These are phyloP conservation scores for Enteromius unitaeniatus DNA, from an alignment of 2,797 vertebrate species.

Conservation along the genomic window DNA sequence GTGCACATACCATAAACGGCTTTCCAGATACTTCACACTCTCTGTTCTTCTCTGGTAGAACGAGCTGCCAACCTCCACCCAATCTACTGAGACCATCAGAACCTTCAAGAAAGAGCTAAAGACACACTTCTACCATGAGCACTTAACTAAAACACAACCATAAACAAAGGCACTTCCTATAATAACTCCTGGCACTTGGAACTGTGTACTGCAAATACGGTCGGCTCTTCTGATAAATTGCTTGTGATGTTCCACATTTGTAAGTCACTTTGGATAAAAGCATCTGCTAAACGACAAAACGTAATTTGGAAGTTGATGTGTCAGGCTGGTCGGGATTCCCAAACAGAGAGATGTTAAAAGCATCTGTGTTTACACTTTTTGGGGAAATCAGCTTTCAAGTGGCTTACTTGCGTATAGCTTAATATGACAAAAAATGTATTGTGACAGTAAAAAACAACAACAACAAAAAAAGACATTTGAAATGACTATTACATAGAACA, in stretches of 20 bases:
- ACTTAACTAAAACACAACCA: conserved; percentile 30
- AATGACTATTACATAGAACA: neutral
- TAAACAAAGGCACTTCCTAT: conserved; percentile 31
- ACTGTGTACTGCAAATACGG: neutral
- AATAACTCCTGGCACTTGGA: conserved; percentile 9
- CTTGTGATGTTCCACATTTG: neutral
- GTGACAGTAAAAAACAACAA: neutral
- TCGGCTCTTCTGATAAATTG: conserved; percentile 10
- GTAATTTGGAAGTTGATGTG: conserved; percentile 9
- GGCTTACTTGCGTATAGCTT: neutral
- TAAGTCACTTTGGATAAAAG: conserved; percentile 17
- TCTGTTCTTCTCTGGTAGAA: neutral
- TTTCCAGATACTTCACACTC: neutral
- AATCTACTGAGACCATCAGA: neutral
- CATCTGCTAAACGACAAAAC: neutral
- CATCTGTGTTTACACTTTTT: neutral
- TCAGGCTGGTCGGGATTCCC: neutral
- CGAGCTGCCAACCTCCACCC: neutral
- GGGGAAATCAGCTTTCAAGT: conserved; percentile 3
- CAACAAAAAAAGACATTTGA: no score
- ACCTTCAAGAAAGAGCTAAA: conserved; percentile 14
- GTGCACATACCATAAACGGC: neutral
- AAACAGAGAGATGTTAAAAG: conserved; percentile 18
- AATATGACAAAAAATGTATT: neutral
- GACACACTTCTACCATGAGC: neutral